Evolutionary conservation across 1,140 invertebrate genomes (phyloP).

Genomic region (Rhagoletis pomonella): DNA sequence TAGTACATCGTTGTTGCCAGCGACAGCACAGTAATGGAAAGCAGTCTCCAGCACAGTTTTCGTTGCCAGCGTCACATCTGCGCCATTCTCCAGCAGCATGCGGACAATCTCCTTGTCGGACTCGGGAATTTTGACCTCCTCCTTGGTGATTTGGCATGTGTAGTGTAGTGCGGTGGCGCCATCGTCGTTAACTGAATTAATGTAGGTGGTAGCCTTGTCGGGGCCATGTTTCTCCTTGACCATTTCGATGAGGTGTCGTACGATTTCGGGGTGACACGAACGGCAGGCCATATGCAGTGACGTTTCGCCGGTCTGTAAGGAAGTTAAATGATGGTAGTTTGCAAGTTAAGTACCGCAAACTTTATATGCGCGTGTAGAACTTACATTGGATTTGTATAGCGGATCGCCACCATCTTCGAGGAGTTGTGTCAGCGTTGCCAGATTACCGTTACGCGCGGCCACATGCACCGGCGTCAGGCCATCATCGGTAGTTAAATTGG

Average conservation of each 20-base stretch:
- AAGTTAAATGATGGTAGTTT: background rate
- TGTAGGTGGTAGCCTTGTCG: slow-evolving; percentile 83
- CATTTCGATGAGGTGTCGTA: slow-evolving; percentile 88
- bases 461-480: slow-evolving; percentile 96
- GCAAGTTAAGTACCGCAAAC: background rate
- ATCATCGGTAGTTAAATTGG: slow-evolving; percentile 93
- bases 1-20: slow-evolving; percentile 96
- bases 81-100: slow-evolving; percentile 90
- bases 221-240: slow-evolving; percentile 85
- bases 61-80: slow-evolving; percentile 89
- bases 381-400: slow-evolving; percentile 90
- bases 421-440: slow-evolving; percentile 88
- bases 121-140: slow-evolving; percentile 82
- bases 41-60: slow-evolving; percentile 93
- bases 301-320: slow-evolving; percentile 92
- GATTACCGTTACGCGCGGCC: slow-evolving; percentile 90
- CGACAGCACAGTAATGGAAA: slow-evolving; percentile 95
- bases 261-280: slow-evolving; percentile 89
- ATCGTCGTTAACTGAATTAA: slow-evolving; percentile 90
- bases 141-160: slow-evolving; percentile 85
- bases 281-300: slow-evolving; percentile 93
- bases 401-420: slow-evolving; percentile 95
- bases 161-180: slow-evolving; percentile 96
- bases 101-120: slow-evolving; percentile 94
- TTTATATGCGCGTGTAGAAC: slow-evolving; percentile 45